Base-by-base conservation (phyloP, 2,797 vertebrate species). In the Eospalax fontanierii region DNA sequence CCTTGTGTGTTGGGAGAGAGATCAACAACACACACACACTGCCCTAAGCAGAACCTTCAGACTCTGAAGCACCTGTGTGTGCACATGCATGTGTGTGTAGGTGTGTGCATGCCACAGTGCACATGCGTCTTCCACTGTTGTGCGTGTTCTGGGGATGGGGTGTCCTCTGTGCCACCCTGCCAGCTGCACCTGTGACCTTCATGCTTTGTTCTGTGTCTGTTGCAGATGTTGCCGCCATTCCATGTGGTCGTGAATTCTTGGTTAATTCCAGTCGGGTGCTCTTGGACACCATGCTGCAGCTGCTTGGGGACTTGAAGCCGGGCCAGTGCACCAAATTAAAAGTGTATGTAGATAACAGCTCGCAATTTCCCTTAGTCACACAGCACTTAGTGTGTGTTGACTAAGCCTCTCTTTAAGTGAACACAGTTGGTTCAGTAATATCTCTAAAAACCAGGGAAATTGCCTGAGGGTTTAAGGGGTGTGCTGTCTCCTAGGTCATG, bases 231-330 rank as follows among this genome's bases (percentile, higher is more conserved):
- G 99, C 99, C 28, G 99, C 99, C 0, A 98, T 99, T 66, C 97
- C 99, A 0, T 98, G 98, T 98, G 99, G 99, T 68, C 99, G 99
- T 33, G 99, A 99, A 87, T 99, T 99, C 98, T 97, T 99, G 95
- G 98, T 99, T 30, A 98, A 68, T 91, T 99, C 99, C 0, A 98
- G 98, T 33, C 98, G 97, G 1, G 96, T 98, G 30, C 97, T 99
- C 0, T 81, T 99, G 98, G 99, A 99, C 97, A 99, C 99, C 1
- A 98, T 99, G 95, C 98, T 99, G 96, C 99, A 99, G 73, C 98
- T 99, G 74, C 98, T 99, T 89, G 98, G 98, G 91, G 96, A 99
- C 95, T 98, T 99, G 98, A 99, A 99, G 98, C 98, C 99, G 0
- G 99, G 99, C 15, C 98, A 99, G 96, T 99, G 99, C 91, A 98